Evolutionary conservation across 2,797 vertebrate genomes (phyloP), one percentile per base, ranked within the genome.

Genomic region (Sebastolobus altivelis): DNA sequence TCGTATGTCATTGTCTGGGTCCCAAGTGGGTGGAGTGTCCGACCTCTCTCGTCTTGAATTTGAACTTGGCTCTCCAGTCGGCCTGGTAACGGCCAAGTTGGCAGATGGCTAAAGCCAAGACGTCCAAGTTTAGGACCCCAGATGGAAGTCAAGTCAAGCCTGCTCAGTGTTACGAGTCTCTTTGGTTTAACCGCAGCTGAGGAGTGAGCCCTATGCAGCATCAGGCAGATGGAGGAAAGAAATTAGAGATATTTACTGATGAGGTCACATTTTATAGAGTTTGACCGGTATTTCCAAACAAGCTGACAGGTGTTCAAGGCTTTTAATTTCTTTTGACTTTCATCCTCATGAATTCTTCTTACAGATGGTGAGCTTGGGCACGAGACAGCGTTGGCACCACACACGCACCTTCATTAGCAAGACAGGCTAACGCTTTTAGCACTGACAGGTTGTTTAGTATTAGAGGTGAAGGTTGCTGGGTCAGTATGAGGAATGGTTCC

Each of bases 401-500:
- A 72, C 84, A 55, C 7, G 72, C 66, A 75, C 35, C n/a, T 87
- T 90, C 72, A 88, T 92, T 82, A 92, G 73, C 33, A 27, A 56
- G n/a, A 33, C 66, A 79, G 80, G 61, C 79, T 75, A 84, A 81
- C 56, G 56, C 77, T 79, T 88, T 88, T 88, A 85, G 43, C 83
- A 65, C 56, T 86, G 90, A 91, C 89, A 86, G 66, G 72, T 60
- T 79, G 66, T 92, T 93, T 91, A 86, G 76, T 75, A 54, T 84
- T 73, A 43, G 65, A 83, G 54, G 46, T 81, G 80, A 82, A 72
- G 59, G 68, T 56, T 78, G 61, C 67, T 38, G 60, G 80, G 72
- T 89, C 27, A 25, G 40, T 77, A 40, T 83, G 86, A 91, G 43
- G 43, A 80, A 88, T 68, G 72, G 83, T 55, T 85, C 80, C 75